Percentiles rank a stretch among this genome's conserved stretches.
These are phyloP conservation scores for Oreochromis mossambicus DNA, from an alignment of 2,797 vertebrate species.

Conservation along the genomic window DNA sequence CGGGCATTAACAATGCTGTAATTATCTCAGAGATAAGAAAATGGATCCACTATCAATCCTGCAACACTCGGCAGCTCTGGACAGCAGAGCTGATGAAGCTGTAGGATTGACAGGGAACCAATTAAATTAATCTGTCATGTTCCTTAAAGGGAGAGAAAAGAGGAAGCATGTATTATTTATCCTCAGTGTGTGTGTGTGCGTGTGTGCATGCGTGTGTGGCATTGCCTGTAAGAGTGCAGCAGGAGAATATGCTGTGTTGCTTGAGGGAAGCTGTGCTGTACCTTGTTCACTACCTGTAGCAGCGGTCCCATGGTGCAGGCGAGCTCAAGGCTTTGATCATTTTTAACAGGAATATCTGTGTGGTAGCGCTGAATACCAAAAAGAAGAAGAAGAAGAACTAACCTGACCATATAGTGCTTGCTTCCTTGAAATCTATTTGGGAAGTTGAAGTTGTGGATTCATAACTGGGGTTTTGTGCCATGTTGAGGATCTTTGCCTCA, in stretches of 20 bases:
- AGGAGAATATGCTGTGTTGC: not conserved
- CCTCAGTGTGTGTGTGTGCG: not conserved
- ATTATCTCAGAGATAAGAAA: slow-evolving; percentile 64
- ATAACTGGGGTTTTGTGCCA: not conserved
- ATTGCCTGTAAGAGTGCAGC: not conserved
- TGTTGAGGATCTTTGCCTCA: not conserved
- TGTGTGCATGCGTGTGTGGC: not conserved
- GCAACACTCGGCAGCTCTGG: slow-evolving; percentile 7
- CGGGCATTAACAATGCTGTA: slow-evolving; percentile 38
- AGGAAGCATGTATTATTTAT: slow-evolving; percentile 53
- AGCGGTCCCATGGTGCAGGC: not conserved
- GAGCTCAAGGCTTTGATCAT: slow-evolving; percentile 11
- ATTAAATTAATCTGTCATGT: slow-evolving; percentile 55
- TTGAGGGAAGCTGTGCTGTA: slow-evolving; percentile 5
- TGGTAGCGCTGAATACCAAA: not conserved
- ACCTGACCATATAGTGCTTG: not conserved
- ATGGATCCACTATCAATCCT: slow-evolving; percentile 45
- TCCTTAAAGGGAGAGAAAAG: slow-evolving; percentile 25
- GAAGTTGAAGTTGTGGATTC: not conserved
- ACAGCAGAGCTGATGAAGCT: slow-evolving; percentile 46
- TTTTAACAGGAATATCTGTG: not conserved
- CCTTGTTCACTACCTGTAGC: slow-evolving; percentile 28
- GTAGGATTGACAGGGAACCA: slow-evolving; percentile 45
- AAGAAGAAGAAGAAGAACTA: not conserved
- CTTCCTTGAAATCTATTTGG: not conserved